A percentile compares a stretch with the other conserved stretches of the same genome.
Conservation (phyloP, 64 coral and sea anemone genomes). For the Pocillopora verrucosa region DNA sequence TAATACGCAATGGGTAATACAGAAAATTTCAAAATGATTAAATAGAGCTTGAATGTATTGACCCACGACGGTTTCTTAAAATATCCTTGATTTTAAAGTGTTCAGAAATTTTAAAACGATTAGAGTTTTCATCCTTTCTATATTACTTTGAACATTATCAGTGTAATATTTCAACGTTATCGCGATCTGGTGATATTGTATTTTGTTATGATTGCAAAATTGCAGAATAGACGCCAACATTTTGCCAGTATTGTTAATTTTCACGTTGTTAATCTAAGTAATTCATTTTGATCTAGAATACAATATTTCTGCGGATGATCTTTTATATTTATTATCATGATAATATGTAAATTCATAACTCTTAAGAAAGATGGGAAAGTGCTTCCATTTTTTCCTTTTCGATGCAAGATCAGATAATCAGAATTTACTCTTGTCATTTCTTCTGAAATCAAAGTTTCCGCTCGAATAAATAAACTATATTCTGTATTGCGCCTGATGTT, state of each 20-base stretch:
- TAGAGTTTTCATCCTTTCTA: too few species aligned
- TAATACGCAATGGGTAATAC: background rate
- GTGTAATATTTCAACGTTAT: background rate
- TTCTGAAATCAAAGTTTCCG: background rate
- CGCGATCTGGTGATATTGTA: background rate
- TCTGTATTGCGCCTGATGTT: background rate
- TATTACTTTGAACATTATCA: background rate
- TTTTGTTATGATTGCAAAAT: background rate
- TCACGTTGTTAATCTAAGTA: too few species aligned
- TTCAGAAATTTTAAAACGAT: too few species aligned
- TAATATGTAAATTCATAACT: background rate
- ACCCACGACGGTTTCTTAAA: too few species aligned
- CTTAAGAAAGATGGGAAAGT: background rate
- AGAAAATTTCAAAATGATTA: background rate
- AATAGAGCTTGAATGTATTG: background rate
- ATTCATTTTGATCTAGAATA: background rate
- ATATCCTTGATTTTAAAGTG: too few species aligned
- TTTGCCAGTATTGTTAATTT: too few species aligned
- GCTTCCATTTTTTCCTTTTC: background rate
- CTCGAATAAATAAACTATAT: background rate
- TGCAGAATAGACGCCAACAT: too few species aligned
- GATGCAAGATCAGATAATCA: background rate
- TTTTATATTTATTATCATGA: background rate
- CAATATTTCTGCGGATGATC: background rate
- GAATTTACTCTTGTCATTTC: background rate